phyloP scores from a whole-genome alignment of 2,888 invertebrate species.

The Scotopteryx bipunctaria region DNA sequence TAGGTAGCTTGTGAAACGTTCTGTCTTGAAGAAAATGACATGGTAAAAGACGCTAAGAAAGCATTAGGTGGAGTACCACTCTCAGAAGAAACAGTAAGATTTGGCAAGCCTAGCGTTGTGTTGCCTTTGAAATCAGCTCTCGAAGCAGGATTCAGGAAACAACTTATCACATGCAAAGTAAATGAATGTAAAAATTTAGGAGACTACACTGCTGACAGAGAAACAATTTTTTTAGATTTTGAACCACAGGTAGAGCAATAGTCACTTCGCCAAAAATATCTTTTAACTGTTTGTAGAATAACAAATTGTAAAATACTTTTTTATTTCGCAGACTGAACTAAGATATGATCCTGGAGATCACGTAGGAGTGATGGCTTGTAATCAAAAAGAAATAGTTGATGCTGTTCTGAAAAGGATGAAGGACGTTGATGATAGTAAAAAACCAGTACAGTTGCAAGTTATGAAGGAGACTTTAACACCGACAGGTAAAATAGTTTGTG shows the following conservation, averaged over 20 bases:
- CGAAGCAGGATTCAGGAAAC: conserved; percentile 63
- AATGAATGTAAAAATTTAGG: conserved; percentile 83
- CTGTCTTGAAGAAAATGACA: conserved; percentile 94
- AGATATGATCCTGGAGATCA: conserved; percentile 96
- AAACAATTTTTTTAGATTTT: conserved; percentile 84
- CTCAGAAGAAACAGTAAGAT: conserved; percentile 88
- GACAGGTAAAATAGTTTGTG: conserved; percentile 90
- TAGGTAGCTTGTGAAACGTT: conserved; percentile 96
- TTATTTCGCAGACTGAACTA: conserved; percentile 72
- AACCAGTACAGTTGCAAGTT: conserved; percentile 89
- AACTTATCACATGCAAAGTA: conserved; percentile 79
- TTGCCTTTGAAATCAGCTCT: conserved; percentile 57
- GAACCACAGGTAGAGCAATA: conserved; percentile 64
- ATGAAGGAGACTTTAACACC: conserved; percentile 93
- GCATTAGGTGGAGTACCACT: conserved; percentile 89
- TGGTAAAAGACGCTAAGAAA: conserved; percentile 90
- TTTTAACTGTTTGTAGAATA: not conserved
- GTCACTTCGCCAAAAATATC: not conserved
- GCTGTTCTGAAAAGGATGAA: conserved; percentile 87
- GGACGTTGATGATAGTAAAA: conserved; percentile 86
- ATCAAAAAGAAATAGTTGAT: conserved; percentile 90
- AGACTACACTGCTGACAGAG: conserved; percentile 78
- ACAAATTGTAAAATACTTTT: not conserved
- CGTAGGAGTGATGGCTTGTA: conserved; percentile 94
- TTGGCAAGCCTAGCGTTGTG: conserved; percentile 81